phyloP scores from a whole-genome alignment of 1,140 invertebrate species.

The Brachystomella parvula region DNA sequence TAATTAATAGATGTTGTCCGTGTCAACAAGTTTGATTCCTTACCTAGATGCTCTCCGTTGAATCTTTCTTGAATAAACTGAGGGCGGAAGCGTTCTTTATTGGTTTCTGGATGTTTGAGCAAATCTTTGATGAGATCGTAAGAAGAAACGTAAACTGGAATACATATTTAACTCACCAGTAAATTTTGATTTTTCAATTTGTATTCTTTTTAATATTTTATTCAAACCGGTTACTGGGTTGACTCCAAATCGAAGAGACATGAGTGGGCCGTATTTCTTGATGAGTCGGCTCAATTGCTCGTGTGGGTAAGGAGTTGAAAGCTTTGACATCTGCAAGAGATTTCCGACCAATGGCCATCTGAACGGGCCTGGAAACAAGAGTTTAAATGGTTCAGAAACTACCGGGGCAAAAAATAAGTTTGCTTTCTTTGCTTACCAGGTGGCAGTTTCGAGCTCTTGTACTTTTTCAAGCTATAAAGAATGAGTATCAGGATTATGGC shows the following conservation, averaged over 20 bases:
- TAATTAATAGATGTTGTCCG: too few relatives aligned
- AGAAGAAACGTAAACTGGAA: background rate
- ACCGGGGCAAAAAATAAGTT: background rate
- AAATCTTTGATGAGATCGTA: background rate
- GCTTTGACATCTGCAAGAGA: background rate
- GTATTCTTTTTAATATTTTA: background rate
- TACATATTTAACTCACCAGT: background rate
- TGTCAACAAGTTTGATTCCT: too few relatives aligned
- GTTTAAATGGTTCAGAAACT: background rate
- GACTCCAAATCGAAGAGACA: background rate
- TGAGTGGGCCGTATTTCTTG: background rate
- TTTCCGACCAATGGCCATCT: background rate
- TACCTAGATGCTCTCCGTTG: background rate
- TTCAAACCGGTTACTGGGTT: background rate
- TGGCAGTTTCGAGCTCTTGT: background rate
- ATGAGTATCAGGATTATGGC: too few relatives aligned
- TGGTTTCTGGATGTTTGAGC: background rate
- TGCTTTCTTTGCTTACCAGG: background rate
- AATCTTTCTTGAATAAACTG: background rate
- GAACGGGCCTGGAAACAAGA: background rate
- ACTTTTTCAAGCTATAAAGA: too few relatives aligned
- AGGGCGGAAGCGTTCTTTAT: background rate
- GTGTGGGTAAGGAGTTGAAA: background rate
- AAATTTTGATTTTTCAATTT: background rate
- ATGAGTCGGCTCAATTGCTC: background rate